Conservation (phyloP, 2,797 vertebrate genomes). For the Muscicapa comitata region DNA sequence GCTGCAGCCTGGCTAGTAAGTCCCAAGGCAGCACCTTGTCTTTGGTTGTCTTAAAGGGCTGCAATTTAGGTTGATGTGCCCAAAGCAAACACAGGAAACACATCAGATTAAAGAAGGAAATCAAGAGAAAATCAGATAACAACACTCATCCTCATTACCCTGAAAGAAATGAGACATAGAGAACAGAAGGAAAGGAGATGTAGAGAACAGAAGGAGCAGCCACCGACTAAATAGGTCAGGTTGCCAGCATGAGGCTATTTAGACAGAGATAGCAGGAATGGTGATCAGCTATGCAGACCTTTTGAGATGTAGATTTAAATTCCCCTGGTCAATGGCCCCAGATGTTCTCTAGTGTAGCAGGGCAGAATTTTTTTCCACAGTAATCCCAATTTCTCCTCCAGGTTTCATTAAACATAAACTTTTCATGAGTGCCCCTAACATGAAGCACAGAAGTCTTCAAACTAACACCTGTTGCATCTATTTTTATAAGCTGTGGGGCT, state of each 20-base stretch:
- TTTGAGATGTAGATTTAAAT: conserved; percentile 12
- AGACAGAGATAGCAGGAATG: neutral
- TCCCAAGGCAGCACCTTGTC: neutral
- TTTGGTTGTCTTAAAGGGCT: neutral
- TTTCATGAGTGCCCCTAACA: neutral
- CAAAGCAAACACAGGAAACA: neutral
- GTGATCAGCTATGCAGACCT: conserved; percentile 3
- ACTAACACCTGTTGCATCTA: conserved; percentile 25
- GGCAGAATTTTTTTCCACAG: neutral
- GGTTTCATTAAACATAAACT: conserved; percentile 1
- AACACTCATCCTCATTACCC: neutral
- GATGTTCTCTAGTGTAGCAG: neutral
- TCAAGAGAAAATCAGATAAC: neutral
- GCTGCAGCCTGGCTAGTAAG: neutral
- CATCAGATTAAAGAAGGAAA: neutral
- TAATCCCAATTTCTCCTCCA: neutral
- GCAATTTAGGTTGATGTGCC: neutral
- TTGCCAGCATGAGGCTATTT: neutral
- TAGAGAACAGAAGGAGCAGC: neutral
- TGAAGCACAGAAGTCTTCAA: neutral
- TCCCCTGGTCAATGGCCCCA: neutral
- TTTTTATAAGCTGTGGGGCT: neutral
- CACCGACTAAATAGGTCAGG: neutral
- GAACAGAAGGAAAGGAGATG: neutral
- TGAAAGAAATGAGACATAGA: neutral